A percentile compares a stretch with the other conserved stretches of the same genome.
Conservation (phyloP, 2,797 vertebrate species). For the Alcedo quadribrachys region DNA sequence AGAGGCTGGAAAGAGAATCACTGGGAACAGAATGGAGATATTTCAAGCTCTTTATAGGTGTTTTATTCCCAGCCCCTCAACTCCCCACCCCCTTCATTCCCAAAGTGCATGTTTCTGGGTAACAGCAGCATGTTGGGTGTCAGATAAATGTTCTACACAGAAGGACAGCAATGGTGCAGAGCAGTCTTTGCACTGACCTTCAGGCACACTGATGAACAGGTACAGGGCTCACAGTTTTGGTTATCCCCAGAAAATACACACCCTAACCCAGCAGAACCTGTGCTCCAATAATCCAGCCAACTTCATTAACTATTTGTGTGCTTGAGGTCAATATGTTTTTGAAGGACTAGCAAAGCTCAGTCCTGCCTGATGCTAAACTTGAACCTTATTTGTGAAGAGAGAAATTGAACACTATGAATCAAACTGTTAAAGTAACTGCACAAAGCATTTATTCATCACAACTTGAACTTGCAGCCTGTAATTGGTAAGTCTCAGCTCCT, state of each 20-base stretch:
- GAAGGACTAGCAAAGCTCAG: background rate
- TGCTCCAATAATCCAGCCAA: background rate
- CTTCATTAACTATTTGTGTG: background rate
- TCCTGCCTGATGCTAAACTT: background rate
- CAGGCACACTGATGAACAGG: background rate
- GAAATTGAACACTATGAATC: background rate
- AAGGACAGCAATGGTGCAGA: background rate
- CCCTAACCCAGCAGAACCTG: background rate
- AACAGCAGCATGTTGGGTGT: background rate
- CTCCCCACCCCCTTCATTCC: background rate
- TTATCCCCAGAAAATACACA: background rate
- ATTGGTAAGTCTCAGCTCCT: background rate
- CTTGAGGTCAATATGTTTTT: background rate
- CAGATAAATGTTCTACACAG: rapidly evolving
- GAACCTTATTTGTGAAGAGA: background rate
- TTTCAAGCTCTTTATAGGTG: background rate
- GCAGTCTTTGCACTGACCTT: background rate
- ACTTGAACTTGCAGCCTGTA: background rate
- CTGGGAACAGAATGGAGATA: background rate
- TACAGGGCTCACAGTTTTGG: background rate
- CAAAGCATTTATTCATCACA: background rate
- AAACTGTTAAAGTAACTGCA: background rate
- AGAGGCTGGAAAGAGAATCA: background rate
- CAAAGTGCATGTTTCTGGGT: background rate
- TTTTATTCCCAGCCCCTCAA: no score